phyloP scores from a whole-genome alignment of 2,888 invertebrate species.

The Phasia obesa region DNA sequence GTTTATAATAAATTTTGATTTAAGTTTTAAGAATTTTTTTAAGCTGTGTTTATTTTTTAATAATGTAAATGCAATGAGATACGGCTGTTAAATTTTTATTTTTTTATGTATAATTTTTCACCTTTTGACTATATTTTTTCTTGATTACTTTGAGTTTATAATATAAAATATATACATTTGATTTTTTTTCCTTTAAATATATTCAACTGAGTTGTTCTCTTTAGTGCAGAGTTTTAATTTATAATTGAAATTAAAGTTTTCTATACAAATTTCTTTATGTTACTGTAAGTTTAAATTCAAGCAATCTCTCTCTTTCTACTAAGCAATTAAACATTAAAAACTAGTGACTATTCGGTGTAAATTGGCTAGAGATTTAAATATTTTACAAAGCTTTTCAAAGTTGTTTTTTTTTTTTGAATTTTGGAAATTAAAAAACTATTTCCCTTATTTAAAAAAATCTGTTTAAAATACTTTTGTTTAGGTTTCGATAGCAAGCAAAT shows the following conservation, averaged over 20 bases:
- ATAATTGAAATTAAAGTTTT: conserved; percentile 25
- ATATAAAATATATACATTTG: conserved; percentile 36
- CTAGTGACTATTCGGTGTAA: conserved; percentile 60
- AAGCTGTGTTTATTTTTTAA: conserved; percentile 1
- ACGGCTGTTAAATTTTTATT: conserved; percentile 42
- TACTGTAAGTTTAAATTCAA: conserved; percentile 54
- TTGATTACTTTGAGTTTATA: conserved; percentile 32
- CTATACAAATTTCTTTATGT: conserved; percentile 38
- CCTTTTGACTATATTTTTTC: conserved; percentile 26
- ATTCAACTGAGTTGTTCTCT: conserved; percentile 51
- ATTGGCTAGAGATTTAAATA: conserved; percentile 1
- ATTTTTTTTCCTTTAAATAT: conserved; percentile 1
- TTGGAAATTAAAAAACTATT: too few species aligned
- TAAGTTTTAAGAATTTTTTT: conserved; percentile 35
- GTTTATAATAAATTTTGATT: conserved; percentile 33
- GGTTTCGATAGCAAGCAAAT: too few species aligned
- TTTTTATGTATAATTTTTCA: conserved; percentile 23
- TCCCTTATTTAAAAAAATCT: too few species aligned
- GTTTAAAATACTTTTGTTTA: too few species aligned
- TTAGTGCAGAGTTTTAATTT: conserved; percentile 40
- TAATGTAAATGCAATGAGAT: conserved; percentile 69
- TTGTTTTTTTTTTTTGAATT: too few species aligned
- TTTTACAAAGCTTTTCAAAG: background rate
- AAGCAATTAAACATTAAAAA: conserved; percentile 62
- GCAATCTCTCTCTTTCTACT: conserved; percentile 54